Evolutionary conservation across 2,888 invertebrate genomes (phyloP).

Genomic region (Ophion costatus): DNA sequence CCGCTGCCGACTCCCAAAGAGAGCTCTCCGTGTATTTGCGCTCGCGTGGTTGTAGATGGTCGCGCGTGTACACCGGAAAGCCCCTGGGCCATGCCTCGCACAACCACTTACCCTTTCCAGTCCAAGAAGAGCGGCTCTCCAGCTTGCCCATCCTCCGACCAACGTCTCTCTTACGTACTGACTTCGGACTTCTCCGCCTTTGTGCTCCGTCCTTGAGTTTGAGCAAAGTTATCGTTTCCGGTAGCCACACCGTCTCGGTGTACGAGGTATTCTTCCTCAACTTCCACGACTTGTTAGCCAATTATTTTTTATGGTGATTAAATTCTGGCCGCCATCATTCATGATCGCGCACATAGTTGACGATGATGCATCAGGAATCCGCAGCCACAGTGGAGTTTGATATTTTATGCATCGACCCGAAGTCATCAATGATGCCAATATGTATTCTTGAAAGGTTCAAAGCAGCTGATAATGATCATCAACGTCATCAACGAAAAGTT

Average conservation of each 20-base stretch:
- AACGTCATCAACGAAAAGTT: no score
- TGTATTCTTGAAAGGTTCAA: background rate
- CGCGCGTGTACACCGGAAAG: constrained; percentile 8
- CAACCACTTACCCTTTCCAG: constrained; percentile 65
- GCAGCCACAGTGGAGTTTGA: no score
- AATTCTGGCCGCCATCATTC: background rate
- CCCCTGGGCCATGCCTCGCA: constrained; percentile 62
- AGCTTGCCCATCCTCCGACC: constrained; percentile 44
- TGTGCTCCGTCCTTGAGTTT: constrained; percentile 14
- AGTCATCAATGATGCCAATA: background rate
- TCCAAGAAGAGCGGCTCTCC: constrained; percentile 13
- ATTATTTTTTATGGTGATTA: background rate
- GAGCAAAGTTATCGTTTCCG: background rate
- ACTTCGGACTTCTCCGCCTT: constrained; percentile 41
- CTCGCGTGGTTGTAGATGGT: constrained; percentile 1
- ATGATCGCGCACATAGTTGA: background rate
- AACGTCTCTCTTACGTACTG: constrained; percentile 53
- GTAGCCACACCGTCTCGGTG: background rate
- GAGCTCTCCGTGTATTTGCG: constrained; percentile 16
- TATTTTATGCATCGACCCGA: background rate
- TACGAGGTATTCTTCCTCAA: background rate
- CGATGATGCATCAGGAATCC: background rate
- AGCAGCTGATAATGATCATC: no score
- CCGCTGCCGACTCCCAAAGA: constrained; percentile 13
- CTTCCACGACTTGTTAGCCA: background rate